These are phyloP conservation scores for Lasiurus borealis DNA, from an alignment of 2,113 vertebrate genomes.

Conservation along the genomic window DNA sequence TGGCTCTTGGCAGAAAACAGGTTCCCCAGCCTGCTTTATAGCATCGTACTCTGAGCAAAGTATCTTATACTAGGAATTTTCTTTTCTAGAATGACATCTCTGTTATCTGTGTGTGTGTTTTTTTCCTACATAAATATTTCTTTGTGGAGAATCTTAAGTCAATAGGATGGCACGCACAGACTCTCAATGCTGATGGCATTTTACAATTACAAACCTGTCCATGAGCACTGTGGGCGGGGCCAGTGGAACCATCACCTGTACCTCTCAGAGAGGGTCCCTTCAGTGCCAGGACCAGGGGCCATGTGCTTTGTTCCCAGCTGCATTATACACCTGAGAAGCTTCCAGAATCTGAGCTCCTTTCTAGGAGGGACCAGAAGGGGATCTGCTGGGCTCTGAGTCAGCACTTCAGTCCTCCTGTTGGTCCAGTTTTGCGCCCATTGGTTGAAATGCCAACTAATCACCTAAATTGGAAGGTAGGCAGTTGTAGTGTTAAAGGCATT, in stretches of 20 bases:
- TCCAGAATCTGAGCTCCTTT: not conserved
- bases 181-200: not conserved
- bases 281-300: fast-evolving
- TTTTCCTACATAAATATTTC: slow-evolving; percentile 59
- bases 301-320: not conserved
- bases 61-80: not conserved
- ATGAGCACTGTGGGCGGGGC: not conserved
- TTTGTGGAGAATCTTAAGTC: slow-evolving; percentile 34
- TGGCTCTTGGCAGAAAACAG: too few species aligned
- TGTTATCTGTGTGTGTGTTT: not conserved
- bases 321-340: not conserved
- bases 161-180: not conserved
- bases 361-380: not conserved
- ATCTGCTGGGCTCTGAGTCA: not conserved
- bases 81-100: not conserved
- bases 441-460: not conserved
- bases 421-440: not conserved
- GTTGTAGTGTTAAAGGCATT: not conserved
- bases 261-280: fast-evolving
- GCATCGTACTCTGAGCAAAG: not conserved
- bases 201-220: not conserved
- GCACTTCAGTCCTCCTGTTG: fast-evolving
- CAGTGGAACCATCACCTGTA: fast-evolving
- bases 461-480: fast-evolving
- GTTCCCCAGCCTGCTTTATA: not conserved